Base-by-base conservation (phyloP, 2,797 vertebrate species). In the Mastacembelus armatus region DNA sequence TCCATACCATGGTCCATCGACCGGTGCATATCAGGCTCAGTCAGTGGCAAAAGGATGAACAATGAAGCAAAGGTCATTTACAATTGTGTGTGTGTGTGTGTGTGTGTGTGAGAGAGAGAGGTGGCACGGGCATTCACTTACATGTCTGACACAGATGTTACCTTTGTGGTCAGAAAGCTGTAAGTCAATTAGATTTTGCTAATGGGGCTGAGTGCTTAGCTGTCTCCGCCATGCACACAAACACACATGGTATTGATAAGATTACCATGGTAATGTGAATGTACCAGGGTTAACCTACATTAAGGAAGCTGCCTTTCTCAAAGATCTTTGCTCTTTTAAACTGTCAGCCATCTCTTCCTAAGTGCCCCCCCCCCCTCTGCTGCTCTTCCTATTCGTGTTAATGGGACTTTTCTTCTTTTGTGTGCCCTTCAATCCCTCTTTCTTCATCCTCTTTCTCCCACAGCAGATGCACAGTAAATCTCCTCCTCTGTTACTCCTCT, bases 121-220 rank as follows among this genome's bases (percentile, higher is more conserved):
- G 80, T 71, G 76, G 81, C 67, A 44, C 4, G 71, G 71, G 59
- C 76, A 14, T 66, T 89, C 82, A 81, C 82, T 80, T 85, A 85
- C 80, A 86, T 45, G 72, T 48, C 81, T 63, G 71, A 87, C 87
- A 83, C 90, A 92, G 91, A 92, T 90, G 88, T 88, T 91, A 85
- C 87, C 88, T 86, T 88, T 85, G 85, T 88, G 87, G 78, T 90
- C 89, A 77, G 62, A 69, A 84, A 82, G 72, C 84, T 81, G 71
- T 85, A 88, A 89, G 85, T 90, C 86, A 82, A 91, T 91, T 91
- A 91, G 80, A 71, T 84, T 87, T 78, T 60, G 27, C 86, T 92
- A 91, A 91, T 90, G 86, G 88, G 72, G 38, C 83, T 40, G 44
- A 83, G 80, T 66, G 86, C 77, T 81, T 67, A 52, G 71, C 84